These are phyloP conservation scores for Tachina fera DNA, from an alignment of 2,888 invertebrate genomes.

Conservation along the genomic window DNA sequence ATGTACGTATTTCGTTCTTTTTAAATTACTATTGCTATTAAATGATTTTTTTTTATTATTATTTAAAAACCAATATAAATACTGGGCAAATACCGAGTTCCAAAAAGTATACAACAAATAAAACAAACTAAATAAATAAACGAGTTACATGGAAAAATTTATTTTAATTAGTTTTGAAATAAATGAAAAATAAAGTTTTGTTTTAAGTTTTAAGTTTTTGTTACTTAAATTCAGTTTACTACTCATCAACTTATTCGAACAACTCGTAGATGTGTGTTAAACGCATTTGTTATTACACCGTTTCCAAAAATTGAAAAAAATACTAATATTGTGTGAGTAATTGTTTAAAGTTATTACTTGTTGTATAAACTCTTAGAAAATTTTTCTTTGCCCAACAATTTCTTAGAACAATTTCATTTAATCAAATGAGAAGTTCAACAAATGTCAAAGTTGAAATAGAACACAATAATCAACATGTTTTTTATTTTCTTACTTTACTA, in stretches of 20 bases:
- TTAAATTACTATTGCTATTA: background rate
- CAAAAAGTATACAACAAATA: background rate
- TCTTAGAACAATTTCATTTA: too few species aligned
- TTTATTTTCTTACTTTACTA: too few species aligned
- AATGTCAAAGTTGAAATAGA: too few species aligned
- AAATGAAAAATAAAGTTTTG: conserved; percentile 61
- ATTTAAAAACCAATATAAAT: conserved; percentile 5
- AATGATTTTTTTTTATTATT: background rate
- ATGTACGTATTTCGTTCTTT: background rate
- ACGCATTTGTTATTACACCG: conserved; percentile 9
- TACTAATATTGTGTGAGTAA: too few species aligned
- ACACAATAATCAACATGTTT: too few species aligned
- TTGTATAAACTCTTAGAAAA: too few species aligned
- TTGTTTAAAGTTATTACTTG: too few species aligned
- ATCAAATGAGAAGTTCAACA: too few species aligned
- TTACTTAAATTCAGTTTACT: conserved; percentile 63
- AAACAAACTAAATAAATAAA: background rate
- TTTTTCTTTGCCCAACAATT: too few species aligned
- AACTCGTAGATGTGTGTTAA: conserved; percentile 19
- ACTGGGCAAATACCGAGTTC: background rate
- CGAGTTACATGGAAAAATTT: conserved; percentile 24
- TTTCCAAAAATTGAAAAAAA: background rate
- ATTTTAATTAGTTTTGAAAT: conserved; percentile 63
- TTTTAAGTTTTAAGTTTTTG: conserved; percentile 43
- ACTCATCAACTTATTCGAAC: conserved; percentile 48